A percentile compares a stretch with the other conserved stretches of the same genome.
phyloP scores from a whole-genome alignment of 2,888 invertebrate genomes.

The Drosophila fungiperda region DNA sequence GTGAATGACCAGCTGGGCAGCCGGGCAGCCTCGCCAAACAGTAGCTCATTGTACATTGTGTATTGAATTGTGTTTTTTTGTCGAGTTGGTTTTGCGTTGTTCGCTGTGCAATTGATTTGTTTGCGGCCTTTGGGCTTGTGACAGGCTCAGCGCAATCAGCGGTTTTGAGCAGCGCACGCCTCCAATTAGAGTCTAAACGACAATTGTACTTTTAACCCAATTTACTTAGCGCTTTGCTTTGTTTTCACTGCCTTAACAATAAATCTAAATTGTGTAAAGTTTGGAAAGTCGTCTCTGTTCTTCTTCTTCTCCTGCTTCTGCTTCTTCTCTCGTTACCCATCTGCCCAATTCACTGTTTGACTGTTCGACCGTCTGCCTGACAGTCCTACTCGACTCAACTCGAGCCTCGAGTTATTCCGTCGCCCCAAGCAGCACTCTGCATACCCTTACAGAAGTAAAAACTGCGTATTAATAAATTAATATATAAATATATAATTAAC shows the following conservation, averaged over 20 bases:
- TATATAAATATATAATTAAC: background rate
- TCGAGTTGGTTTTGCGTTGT: background rate
- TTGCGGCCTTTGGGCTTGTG: constrained; percentile 74
- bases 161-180: constrained; percentile 70
- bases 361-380: background rate
- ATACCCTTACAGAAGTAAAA: constrained; percentile 31
- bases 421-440: constrained; percentile 16
- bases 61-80: background rate
- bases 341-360: constrained; percentile 7
- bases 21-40: constrained; percentile 41
- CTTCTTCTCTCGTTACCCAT: constrained; percentile 13
- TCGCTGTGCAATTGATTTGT: constrained; percentile 68
- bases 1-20: constrained; percentile 45
- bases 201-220: constrained; percentile 79
- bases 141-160: constrained; percentile 71
- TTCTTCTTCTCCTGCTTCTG: background rate
- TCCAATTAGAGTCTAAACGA: constrained; percentile 78
- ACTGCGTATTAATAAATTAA: background rate
- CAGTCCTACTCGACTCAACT: constrained; percentile 31
- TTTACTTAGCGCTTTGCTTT: constrained; percentile 62
- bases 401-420: constrained; percentile 34
- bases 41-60: constrained; percentile 56
- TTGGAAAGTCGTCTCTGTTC: constrained; percentile 60
- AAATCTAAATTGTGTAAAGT: constrained; percentile 73
- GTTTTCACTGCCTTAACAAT: constrained; percentile 66